Evolutionary conservation across 2,797 vertebrate species (phyloP), one percentile per base, ranked within the genome.

Genomic region (Sebastes minor): DNA sequence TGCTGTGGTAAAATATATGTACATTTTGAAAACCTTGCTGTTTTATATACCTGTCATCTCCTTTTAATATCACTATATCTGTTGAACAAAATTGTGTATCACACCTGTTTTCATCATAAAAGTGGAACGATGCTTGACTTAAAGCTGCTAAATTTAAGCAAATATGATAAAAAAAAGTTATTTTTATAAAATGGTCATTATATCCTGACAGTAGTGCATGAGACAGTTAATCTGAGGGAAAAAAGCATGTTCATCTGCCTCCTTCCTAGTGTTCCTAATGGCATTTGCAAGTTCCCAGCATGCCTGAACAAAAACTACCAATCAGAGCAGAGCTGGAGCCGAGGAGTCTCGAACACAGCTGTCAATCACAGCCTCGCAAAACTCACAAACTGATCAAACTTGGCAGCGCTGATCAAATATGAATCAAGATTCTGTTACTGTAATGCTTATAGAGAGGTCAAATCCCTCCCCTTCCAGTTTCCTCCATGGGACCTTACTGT

Each of bases 151-250:
- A 52, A 20, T 52, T n/a, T 52, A 1, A n/a, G 46, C 18, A 20
- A 52, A 52, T 49, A 49, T 49, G 18, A 49, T 20, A 20, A 49
- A 42, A 38, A 38, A 9, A 8, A 49, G 42, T 46, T 46, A 18
- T 18, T 35, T 49, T 49, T 49, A 49, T 49, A 20, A n/a, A 52
- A 52, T 20, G 18, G 46, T 52, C 18, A 20, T 4, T n/a, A 52
- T 9, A 20, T 46, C 42, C 42, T 20, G 46, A 49, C 18, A 49
- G 46, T 1, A 49, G 46, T 52, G 18, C 18, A 49, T 52, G 18
- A 52, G 46, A 52, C 2, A 49, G 46, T 0, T 49, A 49, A 49
- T 49, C 46, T 49, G 46, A 0, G 46, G 7, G 2, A 0, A 52
- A 52, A 52, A 52, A 49, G 16, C 18, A 49, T 0, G 18, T 52